phyloP scores from a whole-genome alignment of 2,113 vertebrate genomes.

The Barbus barbus region DNA sequence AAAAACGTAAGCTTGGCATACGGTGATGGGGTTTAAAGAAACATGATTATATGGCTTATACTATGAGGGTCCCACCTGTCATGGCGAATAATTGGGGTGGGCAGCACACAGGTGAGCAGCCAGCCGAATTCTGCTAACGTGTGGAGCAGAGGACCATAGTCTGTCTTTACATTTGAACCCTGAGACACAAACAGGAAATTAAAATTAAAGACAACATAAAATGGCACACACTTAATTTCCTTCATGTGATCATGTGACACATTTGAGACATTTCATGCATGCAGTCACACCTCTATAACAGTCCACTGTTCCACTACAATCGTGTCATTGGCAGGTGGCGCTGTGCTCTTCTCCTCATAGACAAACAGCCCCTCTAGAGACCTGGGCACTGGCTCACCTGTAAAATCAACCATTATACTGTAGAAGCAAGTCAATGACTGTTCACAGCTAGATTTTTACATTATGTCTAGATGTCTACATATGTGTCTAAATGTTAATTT shows the following conservation, averaged over 20 bases:
- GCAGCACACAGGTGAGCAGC: constrained; percentile 93
- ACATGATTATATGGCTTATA: background rate
- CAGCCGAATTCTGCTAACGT: constrained; percentile 96
- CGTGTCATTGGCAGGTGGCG: constrained; percentile 86
- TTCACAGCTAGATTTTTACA: background rate
- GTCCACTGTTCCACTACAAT: constrained; percentile 99
- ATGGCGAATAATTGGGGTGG: constrained; percentile 89
- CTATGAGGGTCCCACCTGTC: constrained; percentile 82
- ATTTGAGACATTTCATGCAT: background rate
- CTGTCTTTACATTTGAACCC: constrained; percentile 90
- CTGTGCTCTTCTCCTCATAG: constrained; percentile 86
- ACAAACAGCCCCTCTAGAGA: constrained; percentile 94
- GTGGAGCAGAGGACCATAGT: constrained; percentile 94
- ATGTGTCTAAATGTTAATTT: background rate
- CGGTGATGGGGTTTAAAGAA: background rate
- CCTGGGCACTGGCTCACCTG: constrained; percentile 87
- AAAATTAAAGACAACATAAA: background rate
- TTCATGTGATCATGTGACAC: background rate
- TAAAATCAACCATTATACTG: constrained; percentile 28
- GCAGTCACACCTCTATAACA: constrained; percentile 85
- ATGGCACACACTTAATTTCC: background rate
- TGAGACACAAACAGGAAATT: constrained; percentile 57
- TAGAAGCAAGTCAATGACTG: background rate
- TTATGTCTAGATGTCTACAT: background rate
- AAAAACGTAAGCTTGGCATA: background rate